These are phyloP conservation scores for Bubalus kerabau DNA, from an alignment of 2,113 vertebrate species.

Conservation along the genomic window DNA sequence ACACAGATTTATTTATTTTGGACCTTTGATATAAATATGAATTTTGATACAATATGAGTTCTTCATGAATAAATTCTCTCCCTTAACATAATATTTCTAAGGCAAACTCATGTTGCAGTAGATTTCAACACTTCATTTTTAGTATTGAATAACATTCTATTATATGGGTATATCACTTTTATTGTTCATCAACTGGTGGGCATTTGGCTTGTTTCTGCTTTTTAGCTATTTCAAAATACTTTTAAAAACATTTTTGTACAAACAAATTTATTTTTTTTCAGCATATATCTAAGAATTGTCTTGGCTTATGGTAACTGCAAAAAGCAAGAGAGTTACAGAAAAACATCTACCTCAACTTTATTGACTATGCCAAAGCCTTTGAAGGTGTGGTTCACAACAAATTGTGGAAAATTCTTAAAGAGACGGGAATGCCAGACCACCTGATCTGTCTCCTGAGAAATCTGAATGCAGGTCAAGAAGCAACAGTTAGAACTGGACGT, in stretches of 20 bases:
- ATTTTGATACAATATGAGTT: neutral
- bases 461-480: neutral
- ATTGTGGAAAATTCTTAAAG: neutral
- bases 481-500: neutral
- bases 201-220: neutral
- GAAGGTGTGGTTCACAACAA: neutral
- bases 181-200: neutral
- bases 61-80: neutral
- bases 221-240: neutral
- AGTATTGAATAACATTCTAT: neutral
- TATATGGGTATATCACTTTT: neutral
- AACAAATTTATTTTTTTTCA: neutral
- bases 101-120: neutral
- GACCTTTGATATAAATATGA: neutral
- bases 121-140: neutral
- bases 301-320: neutral
- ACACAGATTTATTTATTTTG: neutral
- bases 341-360: neutral
- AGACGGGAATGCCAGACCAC: neutral
- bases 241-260: neutral
- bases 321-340: neutral
- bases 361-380: neutral
- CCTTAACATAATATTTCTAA: neutral
- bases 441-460: neutral
- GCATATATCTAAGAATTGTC: neutral